A percentile compares a stretch with the other conserved stretches of the same genome.
Evolutionary conservation across 2,797 vertebrate genomes (phyloP).

Genomic region (Enteromius trimaculatus): DNA sequence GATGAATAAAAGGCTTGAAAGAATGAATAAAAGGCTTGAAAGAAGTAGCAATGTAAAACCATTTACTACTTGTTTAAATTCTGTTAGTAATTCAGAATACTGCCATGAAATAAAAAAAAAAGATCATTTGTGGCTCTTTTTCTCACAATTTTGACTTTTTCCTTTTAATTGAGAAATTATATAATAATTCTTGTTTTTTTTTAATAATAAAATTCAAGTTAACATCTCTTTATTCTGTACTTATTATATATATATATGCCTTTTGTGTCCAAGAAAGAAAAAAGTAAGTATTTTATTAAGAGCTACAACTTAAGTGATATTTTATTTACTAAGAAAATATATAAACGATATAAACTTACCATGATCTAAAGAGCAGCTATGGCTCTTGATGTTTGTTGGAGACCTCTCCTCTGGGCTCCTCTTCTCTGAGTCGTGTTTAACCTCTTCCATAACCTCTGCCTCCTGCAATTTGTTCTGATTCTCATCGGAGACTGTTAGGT

Average conservation of each 20-base stretch:
- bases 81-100: no score
- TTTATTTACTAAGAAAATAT: not conserved
- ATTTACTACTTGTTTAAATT: no score
- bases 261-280: not conserved
- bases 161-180: no score
- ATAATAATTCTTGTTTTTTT: no score
- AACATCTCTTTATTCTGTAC: no score
- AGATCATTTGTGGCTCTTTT: no score
- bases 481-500: conserved; percentile 31
- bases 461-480: conserved; percentile 34
- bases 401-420: conserved; percentile 26
- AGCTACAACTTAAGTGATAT: not conserved
- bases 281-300: not conserved
- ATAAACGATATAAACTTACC: conserved; percentile 37
- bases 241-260: not conserved
- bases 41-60: not conserved
- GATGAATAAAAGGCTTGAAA: not conserved
- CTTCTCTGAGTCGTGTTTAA: not conserved
- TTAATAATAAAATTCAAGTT: no score
- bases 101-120: no score
- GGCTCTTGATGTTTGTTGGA: not conserved
- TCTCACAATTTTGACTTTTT: no score
- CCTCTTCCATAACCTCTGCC: not conserved
- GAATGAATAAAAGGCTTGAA: not conserved
- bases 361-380: conserved; percentile 11